These are phyloP conservation scores for Plagiodera versicolora DNA, from an alignment of 2,888 invertebrate genomes.

Conservation along the genomic window DNA sequence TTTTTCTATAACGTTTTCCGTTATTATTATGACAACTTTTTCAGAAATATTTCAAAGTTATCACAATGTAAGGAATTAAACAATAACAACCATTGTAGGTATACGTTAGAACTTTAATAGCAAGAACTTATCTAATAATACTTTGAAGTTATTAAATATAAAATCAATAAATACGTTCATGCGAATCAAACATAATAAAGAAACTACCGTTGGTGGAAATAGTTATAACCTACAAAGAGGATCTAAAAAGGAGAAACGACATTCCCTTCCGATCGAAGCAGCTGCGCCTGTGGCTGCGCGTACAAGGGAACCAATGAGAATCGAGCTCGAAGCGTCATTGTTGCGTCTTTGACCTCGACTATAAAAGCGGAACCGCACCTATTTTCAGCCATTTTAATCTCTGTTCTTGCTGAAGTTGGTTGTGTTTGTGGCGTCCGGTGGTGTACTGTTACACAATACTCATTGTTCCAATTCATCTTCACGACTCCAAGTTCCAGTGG, in stretches of 20 bases:
- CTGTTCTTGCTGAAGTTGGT: slow-evolving; percentile 16
- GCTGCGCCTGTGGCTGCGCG: slow-evolving; percentile 11
- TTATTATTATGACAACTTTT: too few relatives aligned
- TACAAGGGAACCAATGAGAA: neutral
- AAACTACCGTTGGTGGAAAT: neutral
- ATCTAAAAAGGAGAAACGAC: neutral
- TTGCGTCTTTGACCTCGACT: slow-evolving; percentile 25
- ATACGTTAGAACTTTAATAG: too few relatives aligned
- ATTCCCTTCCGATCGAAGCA: neutral
- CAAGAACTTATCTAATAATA: too few relatives aligned
- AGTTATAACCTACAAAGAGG: neutral
- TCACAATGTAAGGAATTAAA: too few relatives aligned
- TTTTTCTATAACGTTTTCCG: too few relatives aligned
- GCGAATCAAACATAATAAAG: neutral
- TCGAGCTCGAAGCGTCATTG: slow-evolving; percentile 39
- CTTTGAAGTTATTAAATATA: too few relatives aligned
- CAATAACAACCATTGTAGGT: too few relatives aligned
- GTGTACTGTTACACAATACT: neutral
- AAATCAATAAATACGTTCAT: too few relatives aligned
- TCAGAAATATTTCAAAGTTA: too few relatives aligned
- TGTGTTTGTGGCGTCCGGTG: slow-evolving; percentile 21
- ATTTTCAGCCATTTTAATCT: slow-evolving; percentile 27
- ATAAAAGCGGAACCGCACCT: slow-evolving; percentile 39
- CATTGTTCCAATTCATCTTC: neutral
- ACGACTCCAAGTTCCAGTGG: neutral